Conservation (phyloP, 2,888 invertebrate species). For the Leptinotarsa peninsularis region DNA sequence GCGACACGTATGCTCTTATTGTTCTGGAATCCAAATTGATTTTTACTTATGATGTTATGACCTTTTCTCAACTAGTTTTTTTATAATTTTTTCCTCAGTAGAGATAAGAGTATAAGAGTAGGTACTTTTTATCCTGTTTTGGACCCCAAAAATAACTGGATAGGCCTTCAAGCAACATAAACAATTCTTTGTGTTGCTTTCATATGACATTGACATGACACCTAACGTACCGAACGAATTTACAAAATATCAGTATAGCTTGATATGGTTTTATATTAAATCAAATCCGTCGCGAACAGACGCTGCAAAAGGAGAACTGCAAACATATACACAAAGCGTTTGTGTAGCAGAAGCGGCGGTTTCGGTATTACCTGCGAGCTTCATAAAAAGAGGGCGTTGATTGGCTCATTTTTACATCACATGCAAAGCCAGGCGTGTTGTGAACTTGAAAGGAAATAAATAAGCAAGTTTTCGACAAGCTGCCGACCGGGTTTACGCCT, state of each 20-base stretch:
- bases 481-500: slow-evolving; percentile 59
- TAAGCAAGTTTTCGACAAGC: slow-evolving; percentile 64
- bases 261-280: slow-evolving; percentile 51
- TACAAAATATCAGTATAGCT: neutral
- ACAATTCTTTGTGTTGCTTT: too few species aligned
- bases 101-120: too few species aligned
- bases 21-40: too few species aligned
- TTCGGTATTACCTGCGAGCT: slow-evolving; percentile 56
- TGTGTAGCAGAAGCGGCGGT: slow-evolving; percentile 48
- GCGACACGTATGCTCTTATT: too few species aligned
- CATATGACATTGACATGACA: neutral
- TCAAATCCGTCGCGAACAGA: slow-evolving; percentile 55
- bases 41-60: too few species aligned
- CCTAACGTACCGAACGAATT: neutral
- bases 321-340: slow-evolving; percentile 43
- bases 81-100: too few species aligned
- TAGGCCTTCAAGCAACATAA: too few species aligned
- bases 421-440: slow-evolving; percentile 56
- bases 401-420: slow-evolving; percentile 62
- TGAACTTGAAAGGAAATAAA: slow-evolving; percentile 61
- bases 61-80: too few species aligned
- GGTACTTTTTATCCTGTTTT: too few species aligned
- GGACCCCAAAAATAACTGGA: too few species aligned
- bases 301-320: slow-evolving; percentile 50
- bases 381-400: slow-evolving; percentile 61